Evolutionary conservation across 2,888 invertebrate genomes (phyloP).

Genomic region (Polylopha cassiicola): DNA sequence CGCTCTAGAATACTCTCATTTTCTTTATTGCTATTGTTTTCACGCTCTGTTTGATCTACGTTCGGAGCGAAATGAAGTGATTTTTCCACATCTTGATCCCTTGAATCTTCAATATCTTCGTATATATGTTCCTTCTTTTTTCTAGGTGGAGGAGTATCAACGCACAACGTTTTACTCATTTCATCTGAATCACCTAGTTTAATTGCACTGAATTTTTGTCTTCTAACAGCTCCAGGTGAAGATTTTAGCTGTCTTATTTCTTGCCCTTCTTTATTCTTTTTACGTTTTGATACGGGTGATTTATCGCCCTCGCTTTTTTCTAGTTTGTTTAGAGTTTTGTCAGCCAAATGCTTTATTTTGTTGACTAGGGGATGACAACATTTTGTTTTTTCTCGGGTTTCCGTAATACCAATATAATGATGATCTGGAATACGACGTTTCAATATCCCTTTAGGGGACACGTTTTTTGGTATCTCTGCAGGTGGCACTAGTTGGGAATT

Average conservation of each 20-base stretch:
- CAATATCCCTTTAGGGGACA: conserved; percentile 73
- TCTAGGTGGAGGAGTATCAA: conserved; percentile 64
- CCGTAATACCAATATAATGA: conserved; percentile 60
- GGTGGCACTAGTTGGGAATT: conserved; percentile 49
- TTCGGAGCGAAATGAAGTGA: conserved; percentile 69
- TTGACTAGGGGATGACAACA: conserved; percentile 80
- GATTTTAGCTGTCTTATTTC: conserved; percentile 78
- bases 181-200: conserved; percentile 71
- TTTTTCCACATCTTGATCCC: conserved; percentile 54
- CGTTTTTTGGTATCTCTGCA: conserved; percentile 56
- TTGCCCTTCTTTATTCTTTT: conserved; percentile 74
- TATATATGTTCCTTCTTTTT: conserved; percentile 79
- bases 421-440: conserved; percentile 69
- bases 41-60: conserved; percentile 44
- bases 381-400: conserved; percentile 70
- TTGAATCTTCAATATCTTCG: conserved; percentile 77
- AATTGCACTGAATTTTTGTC: conserved; percentile 70
- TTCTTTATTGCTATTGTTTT: conserved; percentile 57
- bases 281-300: conserved; percentile 56
- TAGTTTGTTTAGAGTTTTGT: conserved; percentile 75
- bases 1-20: conserved; percentile 65
- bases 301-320: conserved; percentile 67
- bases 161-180: conserved; percentile 66
- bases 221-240: conserved; percentile 79
- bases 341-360: conserved; percentile 80